Evolutionary conservation across 2,888 invertebrate genomes (phyloP).

Genomic region (Trichacis sp.): DNA sequence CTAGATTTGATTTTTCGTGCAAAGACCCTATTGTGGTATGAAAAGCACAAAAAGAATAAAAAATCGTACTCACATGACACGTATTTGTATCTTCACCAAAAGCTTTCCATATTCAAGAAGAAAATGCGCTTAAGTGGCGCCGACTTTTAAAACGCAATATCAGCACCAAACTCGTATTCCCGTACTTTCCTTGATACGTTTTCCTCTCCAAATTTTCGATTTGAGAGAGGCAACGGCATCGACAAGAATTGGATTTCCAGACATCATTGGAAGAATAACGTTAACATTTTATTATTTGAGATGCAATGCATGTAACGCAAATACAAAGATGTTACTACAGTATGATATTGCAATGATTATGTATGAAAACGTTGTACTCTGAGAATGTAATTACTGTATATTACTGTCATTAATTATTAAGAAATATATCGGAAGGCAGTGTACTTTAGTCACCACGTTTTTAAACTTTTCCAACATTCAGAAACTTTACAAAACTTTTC

Average conservation of each 20-base stretch:
- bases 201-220: neutral
- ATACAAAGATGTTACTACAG: no score
- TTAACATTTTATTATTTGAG: neutral
- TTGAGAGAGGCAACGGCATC: neutral
- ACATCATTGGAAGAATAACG: neutral
- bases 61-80: neutral
- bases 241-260: neutral
- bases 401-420: no score
- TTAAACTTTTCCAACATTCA: no score
- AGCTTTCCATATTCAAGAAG: neutral
- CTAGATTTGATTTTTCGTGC: no score
- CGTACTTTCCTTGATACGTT: neutral
- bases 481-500: no score
- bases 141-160: neutral
- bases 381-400: no score
- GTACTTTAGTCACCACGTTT: no score
- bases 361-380: no score
- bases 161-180: neutral
- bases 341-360: no score
- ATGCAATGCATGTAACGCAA: no score
- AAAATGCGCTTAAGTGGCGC: neutral
- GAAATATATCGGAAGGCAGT: no score
- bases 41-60: neutral
- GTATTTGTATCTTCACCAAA: neutral
- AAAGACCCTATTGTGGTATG: no score